A percentile compares a stretch with the other conserved stretches of the same genome.
Conservation (phyloP, 2,113 vertebrate species). For the Podilymbus podiceps region DNA sequence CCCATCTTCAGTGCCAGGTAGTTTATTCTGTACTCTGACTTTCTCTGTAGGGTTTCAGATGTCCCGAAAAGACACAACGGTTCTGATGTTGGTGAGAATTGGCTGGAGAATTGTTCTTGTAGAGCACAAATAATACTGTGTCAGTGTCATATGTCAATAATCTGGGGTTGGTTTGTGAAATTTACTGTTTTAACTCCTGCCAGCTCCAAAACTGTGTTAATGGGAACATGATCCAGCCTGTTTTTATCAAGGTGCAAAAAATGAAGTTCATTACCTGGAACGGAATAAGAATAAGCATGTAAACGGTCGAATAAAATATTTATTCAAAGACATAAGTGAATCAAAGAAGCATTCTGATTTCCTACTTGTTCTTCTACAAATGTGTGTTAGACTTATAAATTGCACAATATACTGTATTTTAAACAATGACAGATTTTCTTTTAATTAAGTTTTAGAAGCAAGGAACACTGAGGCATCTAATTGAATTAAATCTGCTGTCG, state of each 20-base stretch:
- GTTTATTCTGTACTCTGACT: background rate
- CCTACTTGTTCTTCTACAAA: background rate
- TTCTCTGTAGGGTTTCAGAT: background rate
- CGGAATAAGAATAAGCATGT: conserved; percentile 24
- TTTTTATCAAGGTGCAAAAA: conserved; percentile 87
- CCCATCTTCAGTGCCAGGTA: background rate
- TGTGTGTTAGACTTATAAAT: background rate
- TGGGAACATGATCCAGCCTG: conserved; percentile 88
- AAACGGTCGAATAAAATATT: background rate
- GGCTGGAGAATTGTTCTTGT: background rate
- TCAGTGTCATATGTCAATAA: conserved; percentile 81
- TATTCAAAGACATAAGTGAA: conserved; percentile 3
- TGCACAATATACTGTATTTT: background rate
- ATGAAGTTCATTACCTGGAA: conserved; percentile 83
- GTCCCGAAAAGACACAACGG: background rate
- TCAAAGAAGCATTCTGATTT: conserved; percentile 10
- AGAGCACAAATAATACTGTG: background rate
- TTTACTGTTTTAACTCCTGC: conserved; percentile 83
- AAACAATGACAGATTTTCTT: background rate
- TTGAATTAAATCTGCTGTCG: background rate
- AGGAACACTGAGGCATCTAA: background rate
- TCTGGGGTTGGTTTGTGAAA: conserved; percentile 75
- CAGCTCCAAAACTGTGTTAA: conserved; percentile 86
- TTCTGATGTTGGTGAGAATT: background rate
- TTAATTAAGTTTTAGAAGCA: conserved; percentile 8